Conservation (phyloP, 2,888 invertebrate species). For the Pseudococcus jackbeardsleyi region DNA sequence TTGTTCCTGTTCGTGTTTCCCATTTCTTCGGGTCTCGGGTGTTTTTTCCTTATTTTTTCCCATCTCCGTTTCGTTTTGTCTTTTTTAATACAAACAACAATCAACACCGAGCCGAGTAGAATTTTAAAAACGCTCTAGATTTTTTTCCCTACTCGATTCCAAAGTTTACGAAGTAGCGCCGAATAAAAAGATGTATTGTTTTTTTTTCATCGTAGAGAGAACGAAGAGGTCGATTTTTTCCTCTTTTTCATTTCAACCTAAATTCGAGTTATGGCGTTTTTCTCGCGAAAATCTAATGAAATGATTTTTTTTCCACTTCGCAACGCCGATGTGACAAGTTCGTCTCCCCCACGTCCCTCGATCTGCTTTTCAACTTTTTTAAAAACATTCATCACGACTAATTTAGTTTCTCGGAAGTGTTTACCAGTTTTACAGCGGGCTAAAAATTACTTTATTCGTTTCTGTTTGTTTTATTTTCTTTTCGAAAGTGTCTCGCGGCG, state of each 20-base stretch:
- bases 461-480: not conserved
- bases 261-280: not conserved
- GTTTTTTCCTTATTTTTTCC: not conserved
- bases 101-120: not conserved
- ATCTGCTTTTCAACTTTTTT: not conserved
- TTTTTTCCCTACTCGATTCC: not conserved
- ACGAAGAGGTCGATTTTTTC: not conserved
- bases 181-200: constrained; percentile 13
- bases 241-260: not conserved
- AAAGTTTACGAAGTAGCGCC: not conserved
- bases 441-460: constrained; percentile 18
- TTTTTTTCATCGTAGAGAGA: not conserved
- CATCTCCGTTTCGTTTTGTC: not conserved
- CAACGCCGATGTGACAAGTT: not conserved
- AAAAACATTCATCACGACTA: not conserved
- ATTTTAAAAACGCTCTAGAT: constrained; percentile 14
- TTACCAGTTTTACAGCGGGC: not conserved
- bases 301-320: not conserved
- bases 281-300: not conserved
- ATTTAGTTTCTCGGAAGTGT: constrained; percentile 1
- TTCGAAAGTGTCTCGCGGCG: not conserved
- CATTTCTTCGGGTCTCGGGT: not conserved
- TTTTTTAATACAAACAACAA: constrained; percentile 15
- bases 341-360: not conserved
- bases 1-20: not conserved